Conservation (phyloP, 1,140 invertebrate genomes). For the Halesus radiatus region DNA sequence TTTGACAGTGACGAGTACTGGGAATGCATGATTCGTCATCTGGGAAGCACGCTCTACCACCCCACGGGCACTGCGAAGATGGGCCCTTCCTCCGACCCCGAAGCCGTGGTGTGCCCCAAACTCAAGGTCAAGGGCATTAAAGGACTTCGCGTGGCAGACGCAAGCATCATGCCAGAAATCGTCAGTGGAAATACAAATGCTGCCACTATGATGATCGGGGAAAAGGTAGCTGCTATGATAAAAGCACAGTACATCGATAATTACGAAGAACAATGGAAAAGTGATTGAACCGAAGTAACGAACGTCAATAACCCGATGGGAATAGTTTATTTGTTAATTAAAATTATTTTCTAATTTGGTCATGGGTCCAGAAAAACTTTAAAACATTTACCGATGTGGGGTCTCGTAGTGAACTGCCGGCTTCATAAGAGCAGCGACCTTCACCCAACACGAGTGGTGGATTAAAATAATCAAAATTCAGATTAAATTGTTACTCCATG, state of each 20-base stretch:
- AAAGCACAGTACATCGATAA: conserved; percentile 66
- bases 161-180: conserved; percentile 84
- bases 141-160: conserved; percentile 83
- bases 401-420: too few species aligned
- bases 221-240: conserved; percentile 78
- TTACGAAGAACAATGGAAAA: too few species aligned
- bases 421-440: too few species aligned
- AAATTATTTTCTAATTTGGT: too few species aligned
- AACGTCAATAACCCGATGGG: too few species aligned
- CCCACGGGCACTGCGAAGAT: conserved; percentile 84
- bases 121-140: conserved; percentile 77
- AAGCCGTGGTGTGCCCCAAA: conserved; percentile 77
- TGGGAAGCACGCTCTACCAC: conserved; percentile 77
- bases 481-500: too few species aligned
- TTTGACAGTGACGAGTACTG: conserved; percentile 75
- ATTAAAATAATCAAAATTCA: too few species aligned
- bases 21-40: conserved; percentile 75
- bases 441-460: too few species aligned
- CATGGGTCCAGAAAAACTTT: too few species aligned
- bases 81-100: conserved; percentile 75
- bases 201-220: conserved; percentile 79
- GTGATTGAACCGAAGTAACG: too few species aligned
- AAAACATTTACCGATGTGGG: too few species aligned
- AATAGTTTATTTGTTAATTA: too few species aligned
- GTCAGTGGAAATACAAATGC: conserved; percentile 80